Evolutionary conservation across 2,113 vertebrate species (phyloP).

Genomic region (Tiliqua scincoides): DNA sequence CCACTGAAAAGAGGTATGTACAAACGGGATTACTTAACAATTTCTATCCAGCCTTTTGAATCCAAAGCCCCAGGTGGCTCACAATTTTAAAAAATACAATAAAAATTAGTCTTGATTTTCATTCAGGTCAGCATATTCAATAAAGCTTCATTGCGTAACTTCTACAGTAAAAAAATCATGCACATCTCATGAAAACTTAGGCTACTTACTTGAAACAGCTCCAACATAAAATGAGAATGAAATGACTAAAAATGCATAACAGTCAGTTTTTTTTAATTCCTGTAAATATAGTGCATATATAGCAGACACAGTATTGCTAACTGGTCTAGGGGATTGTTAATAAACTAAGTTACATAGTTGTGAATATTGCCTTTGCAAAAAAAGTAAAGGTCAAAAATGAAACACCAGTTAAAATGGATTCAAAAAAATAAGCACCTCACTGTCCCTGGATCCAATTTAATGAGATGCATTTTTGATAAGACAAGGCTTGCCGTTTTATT

Average conservation of each 20-base stretch:
- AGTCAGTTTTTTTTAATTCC: not conserved
- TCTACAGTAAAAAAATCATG: conserved; percentile 38
- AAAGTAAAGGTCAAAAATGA: not conserved
- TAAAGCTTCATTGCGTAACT: not conserved
- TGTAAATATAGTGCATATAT: no score
- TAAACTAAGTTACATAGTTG: not conserved
- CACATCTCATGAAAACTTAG: not conserved
- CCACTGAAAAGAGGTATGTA: not conserved
- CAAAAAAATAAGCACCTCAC: not conserved
- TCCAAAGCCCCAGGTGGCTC: no score
- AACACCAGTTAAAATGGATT: not conserved
- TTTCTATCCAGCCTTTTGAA: no score
- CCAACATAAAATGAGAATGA: not conserved
- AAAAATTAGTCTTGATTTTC: not conserved
- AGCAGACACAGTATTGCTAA: not conserved
- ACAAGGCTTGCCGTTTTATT: not conserved
- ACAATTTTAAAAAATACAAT: no score
- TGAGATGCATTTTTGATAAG: not conserved
- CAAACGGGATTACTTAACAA: no score
- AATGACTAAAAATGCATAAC: conserved; percentile 60
- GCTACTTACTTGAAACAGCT: not conserved
- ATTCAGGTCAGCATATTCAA: not conserved
- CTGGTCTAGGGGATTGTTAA: not conserved
- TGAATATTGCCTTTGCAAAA: not conserved
- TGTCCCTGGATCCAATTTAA: not conserved